A percentile compares a stretch with the other conserved stretches of the same genome.
Conservation (phyloP, 2,888 invertebrate species). For the Syritta pipiens region DNA sequence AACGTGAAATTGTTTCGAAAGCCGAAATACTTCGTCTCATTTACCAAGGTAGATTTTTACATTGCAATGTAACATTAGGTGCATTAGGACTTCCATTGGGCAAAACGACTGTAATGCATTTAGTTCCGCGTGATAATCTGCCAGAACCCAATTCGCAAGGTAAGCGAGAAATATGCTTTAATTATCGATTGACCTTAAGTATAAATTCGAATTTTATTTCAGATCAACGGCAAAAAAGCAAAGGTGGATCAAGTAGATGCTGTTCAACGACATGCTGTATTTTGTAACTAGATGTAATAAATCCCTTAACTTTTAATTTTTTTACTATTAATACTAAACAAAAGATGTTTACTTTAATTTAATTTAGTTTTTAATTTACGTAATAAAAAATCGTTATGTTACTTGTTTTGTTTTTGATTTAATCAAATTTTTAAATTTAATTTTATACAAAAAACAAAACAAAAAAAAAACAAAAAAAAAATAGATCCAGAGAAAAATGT, state of each 20-base stretch:
- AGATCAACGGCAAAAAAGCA: slow-evolving; percentile 98
- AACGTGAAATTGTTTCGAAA: slow-evolving; percentile 95
- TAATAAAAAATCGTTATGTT: slow-evolving; percentile 58
- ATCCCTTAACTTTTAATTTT: slow-evolving; percentile 60
- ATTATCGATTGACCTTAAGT: not conserved
- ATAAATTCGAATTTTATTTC: slow-evolving; percentile 79
- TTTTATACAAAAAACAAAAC: slow-evolving; percentile 33
- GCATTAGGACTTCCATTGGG: slow-evolving; percentile 98
- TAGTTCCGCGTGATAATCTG: slow-evolving; percentile 98
- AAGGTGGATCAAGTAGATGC: slow-evolving; percentile 96
- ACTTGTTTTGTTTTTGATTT: slow-evolving; percentile 51
- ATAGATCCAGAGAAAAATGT: slow-evolving; percentile 7
- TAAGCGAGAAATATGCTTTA: slow-evolving; percentile 76
- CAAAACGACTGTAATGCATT: slow-evolving; percentile 99
- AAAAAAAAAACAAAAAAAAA: slow-evolving; percentile 24
- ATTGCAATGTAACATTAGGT: slow-evolving; percentile 99
- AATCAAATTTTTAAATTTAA: slow-evolving; percentile 36
- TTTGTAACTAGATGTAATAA: slow-evolving; percentile 84
- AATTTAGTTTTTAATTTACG: slow-evolving; percentile 46
- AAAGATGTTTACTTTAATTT: slow-evolving; percentile 41
- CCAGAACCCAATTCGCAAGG: slow-evolving; percentile 99
- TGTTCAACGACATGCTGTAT: slow-evolving; percentile 96
- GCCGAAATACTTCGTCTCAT: slow-evolving; percentile 99
- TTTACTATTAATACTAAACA: slow-evolving; percentile 57
- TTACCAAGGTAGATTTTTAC: slow-evolving; percentile 99